phyloP scores from a whole-genome alignment of 1,140 invertebrate species.

The Apolygus lucorum region DNA sequence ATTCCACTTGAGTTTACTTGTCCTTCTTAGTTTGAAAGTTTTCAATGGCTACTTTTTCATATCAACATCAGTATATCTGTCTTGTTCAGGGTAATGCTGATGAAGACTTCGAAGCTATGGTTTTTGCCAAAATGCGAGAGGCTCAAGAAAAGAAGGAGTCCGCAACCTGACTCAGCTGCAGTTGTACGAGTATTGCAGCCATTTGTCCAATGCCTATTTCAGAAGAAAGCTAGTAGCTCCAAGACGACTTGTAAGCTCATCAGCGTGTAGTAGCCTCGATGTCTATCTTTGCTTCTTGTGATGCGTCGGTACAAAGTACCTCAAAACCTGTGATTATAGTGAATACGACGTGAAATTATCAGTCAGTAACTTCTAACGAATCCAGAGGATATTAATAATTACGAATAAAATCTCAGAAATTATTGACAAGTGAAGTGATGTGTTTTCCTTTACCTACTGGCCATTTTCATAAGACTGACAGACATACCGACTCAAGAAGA shows the following conservation, averaged over 20 bases:
- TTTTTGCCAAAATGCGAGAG: conserved; percentile 66
- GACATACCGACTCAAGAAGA: too few relatives aligned
- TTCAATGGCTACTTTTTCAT: neutral
- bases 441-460: neutral
- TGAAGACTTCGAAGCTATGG: conserved; percentile 68
- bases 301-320: neutral
- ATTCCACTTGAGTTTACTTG: neutral
- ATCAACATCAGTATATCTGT: conserved; percentile 10
- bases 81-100: conserved; percentile 40
- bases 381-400: neutral
- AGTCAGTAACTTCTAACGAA: neutral
- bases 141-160: conserved; percentile 64
- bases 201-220: too few relatives aligned
- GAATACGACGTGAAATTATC: neutral
- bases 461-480: too few relatives aligned
- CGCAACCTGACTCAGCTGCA: too few relatives aligned
- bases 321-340: neutral
- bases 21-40: neutral
- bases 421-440: neutral
- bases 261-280: neutral
- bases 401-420: neutral
- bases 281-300: neutral
- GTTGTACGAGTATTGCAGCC: too few relatives aligned
- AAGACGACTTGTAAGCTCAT: neutral
- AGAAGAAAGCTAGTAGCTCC: neutral